Evolutionary conservation across 1,140 invertebrate species (phyloP).

Genomic region (Zaprionus capensis): DNA sequence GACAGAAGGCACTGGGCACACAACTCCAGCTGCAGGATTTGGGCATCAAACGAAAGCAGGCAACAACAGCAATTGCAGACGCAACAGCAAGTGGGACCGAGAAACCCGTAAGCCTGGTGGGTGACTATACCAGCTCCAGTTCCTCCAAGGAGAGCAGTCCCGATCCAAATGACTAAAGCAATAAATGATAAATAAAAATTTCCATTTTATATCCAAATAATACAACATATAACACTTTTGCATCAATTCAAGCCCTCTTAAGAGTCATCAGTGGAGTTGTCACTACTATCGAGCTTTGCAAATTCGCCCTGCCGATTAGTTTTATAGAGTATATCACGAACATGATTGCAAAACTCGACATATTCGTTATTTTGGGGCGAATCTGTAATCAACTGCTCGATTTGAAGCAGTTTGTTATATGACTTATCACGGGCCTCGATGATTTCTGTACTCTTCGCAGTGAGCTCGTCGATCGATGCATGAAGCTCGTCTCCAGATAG

Average conservation of each 20-base stretch:
- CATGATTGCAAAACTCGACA: slow-evolving; percentile 55
- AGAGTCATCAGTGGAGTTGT: slow-evolving; percentile 2
- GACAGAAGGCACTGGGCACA: slow-evolving; percentile 85
- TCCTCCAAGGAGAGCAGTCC: slow-evolving; percentile 33
- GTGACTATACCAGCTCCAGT: slow-evolving; percentile 61
- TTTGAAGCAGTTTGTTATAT: slow-evolving; percentile 59
- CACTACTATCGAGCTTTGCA: background rate
- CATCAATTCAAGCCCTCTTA: slow-evolving; percentile 48
- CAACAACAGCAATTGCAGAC: background rate
- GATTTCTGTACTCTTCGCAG: slow-evolving; percentile 4
- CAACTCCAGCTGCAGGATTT: slow-evolving; percentile 70
- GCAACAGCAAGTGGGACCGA: background rate
- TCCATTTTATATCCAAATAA: slow-evolving; percentile 14
- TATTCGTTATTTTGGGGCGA: slow-evolving; percentile 35
- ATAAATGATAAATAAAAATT: slow-evolving; percentile 3
- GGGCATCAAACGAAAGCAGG: slow-evolving; percentile 72
- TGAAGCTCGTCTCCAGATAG: background rate
- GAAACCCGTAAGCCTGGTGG: slow-evolving; percentile 57
- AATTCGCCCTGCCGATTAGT: background rate
- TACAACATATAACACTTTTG: slow-evolving; percentile 4
- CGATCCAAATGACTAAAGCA: slow-evolving; percentile 42
- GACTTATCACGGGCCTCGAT: slow-evolving; percentile 53
- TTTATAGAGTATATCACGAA: slow-evolving; percentile 56
- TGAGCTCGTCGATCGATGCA: slow-evolving; percentile 28
- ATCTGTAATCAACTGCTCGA: slow-evolving; percentile 55